Conservation (phyloP, 2,797 vertebrate species). For the Synanceia verrucosa region DNA sequence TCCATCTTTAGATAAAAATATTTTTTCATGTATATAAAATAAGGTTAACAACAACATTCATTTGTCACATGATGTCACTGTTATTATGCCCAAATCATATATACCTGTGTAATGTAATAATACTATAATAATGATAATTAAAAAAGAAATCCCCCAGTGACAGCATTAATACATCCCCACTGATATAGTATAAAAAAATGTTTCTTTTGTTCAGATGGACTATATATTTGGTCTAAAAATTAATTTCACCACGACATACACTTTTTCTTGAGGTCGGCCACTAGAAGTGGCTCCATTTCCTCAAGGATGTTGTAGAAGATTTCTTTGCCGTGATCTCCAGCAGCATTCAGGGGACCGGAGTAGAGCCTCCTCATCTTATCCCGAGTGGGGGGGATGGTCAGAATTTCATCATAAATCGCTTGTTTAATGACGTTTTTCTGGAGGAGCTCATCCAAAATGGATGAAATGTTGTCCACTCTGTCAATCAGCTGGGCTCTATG, state of each 20-base stretch:
- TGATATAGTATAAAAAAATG: no score
- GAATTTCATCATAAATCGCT: constrained; percentile 21
- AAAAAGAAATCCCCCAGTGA: no score
- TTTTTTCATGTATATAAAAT: no score
- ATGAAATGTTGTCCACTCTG: not conserved
- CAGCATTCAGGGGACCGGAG: not conserved
- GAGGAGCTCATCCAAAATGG: constrained; percentile 65
- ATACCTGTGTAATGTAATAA: no score
- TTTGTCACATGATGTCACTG: no score
- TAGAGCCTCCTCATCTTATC: constrained; percentile 44
- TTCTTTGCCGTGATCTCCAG: constrained; percentile 21
- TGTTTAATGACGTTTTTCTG: not conserved
- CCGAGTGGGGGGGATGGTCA: accelerated
- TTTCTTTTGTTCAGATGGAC: no score
- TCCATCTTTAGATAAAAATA: no score
- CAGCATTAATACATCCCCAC: no score
- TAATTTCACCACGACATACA: accelerated
- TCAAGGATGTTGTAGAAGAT: constrained; percentile 43
- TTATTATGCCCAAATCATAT: no score
- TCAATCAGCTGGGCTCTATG: accelerated
- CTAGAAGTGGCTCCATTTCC: not conserved
- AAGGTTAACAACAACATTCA: no score
- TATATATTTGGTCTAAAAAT: no score
- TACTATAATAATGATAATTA: no score
- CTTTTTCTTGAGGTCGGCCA: constrained; percentile 29